A percentile compares a stretch with the other conserved stretches of the same genome.
phyloP scores from a whole-genome alignment of 35 echinoderm and acorn worm genomes.

The Diadema setosum region DNA sequence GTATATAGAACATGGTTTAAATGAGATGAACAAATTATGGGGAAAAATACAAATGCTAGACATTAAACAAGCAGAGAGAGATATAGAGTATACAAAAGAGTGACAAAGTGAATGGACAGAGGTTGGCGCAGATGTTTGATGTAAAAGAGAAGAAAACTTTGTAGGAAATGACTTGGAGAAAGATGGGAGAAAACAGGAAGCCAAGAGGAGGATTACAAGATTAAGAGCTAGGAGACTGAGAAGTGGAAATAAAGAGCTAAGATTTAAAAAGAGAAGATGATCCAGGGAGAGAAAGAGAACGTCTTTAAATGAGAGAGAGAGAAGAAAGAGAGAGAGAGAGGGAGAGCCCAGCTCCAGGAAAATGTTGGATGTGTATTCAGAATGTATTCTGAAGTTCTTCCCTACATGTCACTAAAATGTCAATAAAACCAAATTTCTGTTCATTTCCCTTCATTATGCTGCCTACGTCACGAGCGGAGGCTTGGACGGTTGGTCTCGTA shows the following conservation, averaged over 20 bases:
- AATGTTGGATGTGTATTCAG: background rate
- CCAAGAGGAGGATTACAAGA: background rate
- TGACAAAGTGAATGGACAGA: background rate
- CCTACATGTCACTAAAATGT: slow-evolving; percentile 23
- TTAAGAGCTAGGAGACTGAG: background rate
- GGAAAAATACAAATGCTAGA: too few relatives aligned
- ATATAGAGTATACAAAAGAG: background rate
- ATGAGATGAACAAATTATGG: too few relatives aligned
- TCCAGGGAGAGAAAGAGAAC: background rate
- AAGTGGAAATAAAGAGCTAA: background rate
- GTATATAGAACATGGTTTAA: background rate
- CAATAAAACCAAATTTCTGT: slow-evolving; percentile 14
- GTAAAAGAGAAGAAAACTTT: background rate
- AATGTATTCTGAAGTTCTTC: background rate
- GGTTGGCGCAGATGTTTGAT: background rate
- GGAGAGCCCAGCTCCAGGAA: background rate
- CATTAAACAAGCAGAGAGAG: background rate
- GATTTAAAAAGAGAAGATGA: background rate
- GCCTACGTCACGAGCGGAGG: background rate
- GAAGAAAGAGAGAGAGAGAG: background rate
- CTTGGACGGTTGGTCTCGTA: too few relatives aligned
- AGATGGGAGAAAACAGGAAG: background rate
- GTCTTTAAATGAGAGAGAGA: background rate
- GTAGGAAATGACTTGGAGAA: background rate
- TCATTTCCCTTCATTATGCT: slow-evolving; percentile 25